Evolutionary conservation across 2,113 vertebrate species (phyloP).

Genomic region (Anser cygnoides): DNA sequence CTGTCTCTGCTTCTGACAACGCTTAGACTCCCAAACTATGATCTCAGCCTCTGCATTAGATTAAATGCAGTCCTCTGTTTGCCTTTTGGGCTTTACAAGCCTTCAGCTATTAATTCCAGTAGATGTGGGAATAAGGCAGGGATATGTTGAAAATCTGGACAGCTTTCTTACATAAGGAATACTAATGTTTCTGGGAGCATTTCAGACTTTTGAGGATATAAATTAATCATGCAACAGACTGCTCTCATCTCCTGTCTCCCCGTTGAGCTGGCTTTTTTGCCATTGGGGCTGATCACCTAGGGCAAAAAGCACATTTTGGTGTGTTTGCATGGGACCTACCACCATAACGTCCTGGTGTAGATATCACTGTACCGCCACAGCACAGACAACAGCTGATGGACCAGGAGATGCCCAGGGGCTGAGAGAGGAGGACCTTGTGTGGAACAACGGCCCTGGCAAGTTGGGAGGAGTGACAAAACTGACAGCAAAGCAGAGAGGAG

Average conservation of each 20-base stretch:
- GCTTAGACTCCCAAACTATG: not conserved
- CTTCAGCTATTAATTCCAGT: conserved; percentile 32
- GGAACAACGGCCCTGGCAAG: not conserved
- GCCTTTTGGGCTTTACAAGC: not conserved
- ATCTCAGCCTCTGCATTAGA: conserved; percentile 21
- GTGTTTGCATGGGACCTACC: not conserved
- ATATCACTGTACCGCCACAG: not conserved
- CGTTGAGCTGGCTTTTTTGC: not conserved
- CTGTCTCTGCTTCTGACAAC: conserved; percentile 33
- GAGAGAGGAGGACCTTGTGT: accelerated
- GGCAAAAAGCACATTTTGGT: not conserved
- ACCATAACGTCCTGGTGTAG: not conserved
- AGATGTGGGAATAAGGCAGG: conserved; percentile 15
- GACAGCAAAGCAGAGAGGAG: not conserved
- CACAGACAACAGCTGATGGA: not conserved
- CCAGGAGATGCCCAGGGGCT: not conserved
- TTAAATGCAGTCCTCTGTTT: conserved; percentile 23
- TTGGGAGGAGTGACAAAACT: not conserved
- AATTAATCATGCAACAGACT: conserved; percentile 53
- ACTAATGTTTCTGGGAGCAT: conserved; percentile 25
- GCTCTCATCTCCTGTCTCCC: conserved; percentile 41
- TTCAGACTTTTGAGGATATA: conserved; percentile 37
- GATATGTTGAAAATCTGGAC: conserved; percentile 30
- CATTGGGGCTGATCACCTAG: not conserved
- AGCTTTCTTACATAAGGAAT: conserved; percentile 5